Base-by-base conservation (phyloP, 2,888 invertebrate species). In the Agrilus cyanescens region DNA sequence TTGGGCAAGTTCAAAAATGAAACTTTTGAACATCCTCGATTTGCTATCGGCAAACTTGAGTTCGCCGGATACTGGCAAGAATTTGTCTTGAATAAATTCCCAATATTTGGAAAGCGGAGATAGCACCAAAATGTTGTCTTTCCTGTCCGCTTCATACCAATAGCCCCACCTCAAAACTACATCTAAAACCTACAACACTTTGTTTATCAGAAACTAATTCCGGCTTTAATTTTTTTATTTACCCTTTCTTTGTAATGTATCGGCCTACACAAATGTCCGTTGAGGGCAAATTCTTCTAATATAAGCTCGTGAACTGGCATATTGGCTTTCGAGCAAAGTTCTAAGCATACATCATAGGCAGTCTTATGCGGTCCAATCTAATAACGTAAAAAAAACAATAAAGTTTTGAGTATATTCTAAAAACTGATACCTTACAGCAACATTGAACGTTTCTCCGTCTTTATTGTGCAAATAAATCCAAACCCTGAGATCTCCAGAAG, bases 101-200 rank as follows among this genome's bases (percentile, higher is more conserved):
- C 58, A 57, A 47, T 67, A 67, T 52, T 67, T 65, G 2, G 58
- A 56, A 36, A 66, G 51, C 20, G 57, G 53, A 12, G 60, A 57
- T 8, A 91, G 68, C 13, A 86, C 70, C 32, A 91, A 69, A 60
- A 82, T 81, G 61, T 89, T 91, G 53, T 85, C 79, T 60, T 83
- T 85, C 30, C 89, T 72, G 63, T 90, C 88, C n/a, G 78, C 76
- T 45, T 84, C 81, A 39, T 86, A 82, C 91, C 93, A 93, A 57
- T 85, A 83, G 2, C 87, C 80, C 93, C 94, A 93, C 40, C 83
- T 75, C 1, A 85, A 68, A 0, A 84, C 82, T 1, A 78, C 74
- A 52, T 81, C 76, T 2, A 81, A 61, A 0, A 80, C 60, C 65
- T 65, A 40, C 37, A 51, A 53, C 33, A 39, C 35, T 20, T 32